These are phyloP conservation scores for Cheilosia vulpina DNA, from an alignment of 2,888 invertebrate species.

Conservation along the genomic window DNA sequence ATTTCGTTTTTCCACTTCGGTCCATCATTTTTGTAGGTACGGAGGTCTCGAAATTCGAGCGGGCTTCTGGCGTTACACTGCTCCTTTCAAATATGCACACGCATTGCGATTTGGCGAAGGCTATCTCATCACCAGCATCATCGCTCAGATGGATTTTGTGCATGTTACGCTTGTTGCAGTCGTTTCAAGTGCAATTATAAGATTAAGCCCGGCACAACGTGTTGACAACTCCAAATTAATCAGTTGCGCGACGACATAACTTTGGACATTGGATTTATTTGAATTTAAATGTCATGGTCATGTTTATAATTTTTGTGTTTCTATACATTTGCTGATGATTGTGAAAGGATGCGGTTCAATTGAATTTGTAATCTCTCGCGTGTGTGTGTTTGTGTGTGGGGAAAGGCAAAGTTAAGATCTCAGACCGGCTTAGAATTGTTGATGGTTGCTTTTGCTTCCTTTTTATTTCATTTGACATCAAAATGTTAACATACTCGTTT, in stretches of 20 bases:
- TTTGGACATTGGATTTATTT: constrained; percentile 47
- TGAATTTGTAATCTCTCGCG: constrained; percentile 42
- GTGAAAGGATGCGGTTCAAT: constrained; percentile 41
- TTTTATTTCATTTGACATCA: constrained; percentile 35
- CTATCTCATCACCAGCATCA: constrained; percentile 50
- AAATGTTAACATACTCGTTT: constrained; percentile 39
- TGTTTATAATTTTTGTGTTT: constrained; percentile 9
- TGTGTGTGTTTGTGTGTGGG: neutral
- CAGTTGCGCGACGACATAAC: constrained; percentile 47
- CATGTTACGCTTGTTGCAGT: constrained; percentile 65
- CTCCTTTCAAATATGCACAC: neutral
- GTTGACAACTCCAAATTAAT: constrained; percentile 56
- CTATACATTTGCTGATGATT: neutral
- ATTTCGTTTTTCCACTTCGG: constrained; percentile 8
- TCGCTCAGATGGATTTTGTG: constrained; percentile 63
- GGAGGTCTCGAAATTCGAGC: constrained; percentile 5
- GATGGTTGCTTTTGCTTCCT: constrained; percentile 1
- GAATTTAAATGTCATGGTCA: constrained; percentile 58
- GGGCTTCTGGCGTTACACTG: constrained; percentile 61
- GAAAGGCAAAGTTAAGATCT: constrained; percentile 27
- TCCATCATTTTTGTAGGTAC: constrained; percentile 36
- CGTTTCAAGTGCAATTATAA: constrained; percentile 65
- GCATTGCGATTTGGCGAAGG: constrained; percentile 12
- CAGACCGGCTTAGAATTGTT: constrained; percentile 42
- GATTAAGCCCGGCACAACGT: constrained; percentile 41